A percentile compares a stretch with the other conserved stretches of the same genome.
These are phyloP conservation scores for Bombus affinis DNA, from an alignment of 1,140 invertebrate genomes.

Conservation along the genomic window DNA sequence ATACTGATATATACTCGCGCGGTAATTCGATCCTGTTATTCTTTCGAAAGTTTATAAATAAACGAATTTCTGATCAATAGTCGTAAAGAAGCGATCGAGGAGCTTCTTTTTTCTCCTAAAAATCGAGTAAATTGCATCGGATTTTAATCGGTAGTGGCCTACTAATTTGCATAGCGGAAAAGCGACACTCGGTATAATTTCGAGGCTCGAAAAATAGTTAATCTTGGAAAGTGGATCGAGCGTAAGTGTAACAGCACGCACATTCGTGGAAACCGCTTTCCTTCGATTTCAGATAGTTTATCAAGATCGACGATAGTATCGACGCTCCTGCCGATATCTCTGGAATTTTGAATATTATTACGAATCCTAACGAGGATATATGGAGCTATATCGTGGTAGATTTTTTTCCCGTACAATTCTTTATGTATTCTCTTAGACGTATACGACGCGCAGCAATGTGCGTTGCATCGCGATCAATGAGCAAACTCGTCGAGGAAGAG, in stretches of 20 bases:
- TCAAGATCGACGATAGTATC: neutral
- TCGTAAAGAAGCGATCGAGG: no score
- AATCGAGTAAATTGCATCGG: no score
- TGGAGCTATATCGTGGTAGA: no score
- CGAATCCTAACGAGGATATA: neutral
- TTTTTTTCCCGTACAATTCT: neutral
- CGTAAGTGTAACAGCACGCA: neutral
- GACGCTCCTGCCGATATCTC: neutral
- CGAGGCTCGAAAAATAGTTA: neutral
- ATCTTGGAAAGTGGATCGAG: conserved; percentile 22
- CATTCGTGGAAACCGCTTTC: neutral
- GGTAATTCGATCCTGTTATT: neutral
- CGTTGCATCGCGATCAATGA: conserved; percentile 4
- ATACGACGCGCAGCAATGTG: neutral
- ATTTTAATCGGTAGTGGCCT: neutral
- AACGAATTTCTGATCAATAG: neutral
- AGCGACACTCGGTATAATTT: neutral
- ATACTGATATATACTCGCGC: neutral
- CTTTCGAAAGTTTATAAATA: neutral
- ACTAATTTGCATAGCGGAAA: conserved; percentile 24
- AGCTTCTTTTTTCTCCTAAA: no score
- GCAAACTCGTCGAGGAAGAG: neutral
- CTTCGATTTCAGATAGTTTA: neutral
- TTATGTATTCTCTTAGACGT: neutral
- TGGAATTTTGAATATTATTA: neutral